phyloP scores from a whole-genome alignment of 2,888 invertebrate genomes.

The Hetaerina titia region DNA sequence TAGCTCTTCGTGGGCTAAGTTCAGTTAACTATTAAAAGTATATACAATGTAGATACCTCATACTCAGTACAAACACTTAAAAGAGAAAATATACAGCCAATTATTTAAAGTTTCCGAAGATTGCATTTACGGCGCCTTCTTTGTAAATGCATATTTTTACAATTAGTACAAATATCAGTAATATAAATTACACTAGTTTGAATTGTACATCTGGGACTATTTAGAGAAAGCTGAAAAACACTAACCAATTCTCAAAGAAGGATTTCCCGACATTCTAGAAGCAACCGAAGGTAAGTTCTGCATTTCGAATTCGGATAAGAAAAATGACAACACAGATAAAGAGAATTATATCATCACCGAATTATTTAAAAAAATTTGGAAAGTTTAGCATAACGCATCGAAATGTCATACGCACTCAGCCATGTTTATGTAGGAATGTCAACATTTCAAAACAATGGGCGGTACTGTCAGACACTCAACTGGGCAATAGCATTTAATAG shows the following conservation, averaged over 20 bases:
- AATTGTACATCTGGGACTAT: too few species aligned
- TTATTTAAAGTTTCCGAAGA: too few species aligned
- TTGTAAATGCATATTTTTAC: too few species aligned
- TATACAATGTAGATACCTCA: too few species aligned
- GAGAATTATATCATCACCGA: background rate
- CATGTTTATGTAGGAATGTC: background rate
- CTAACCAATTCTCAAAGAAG: background rate
- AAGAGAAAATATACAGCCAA: too few species aligned
- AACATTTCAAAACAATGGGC: background rate
- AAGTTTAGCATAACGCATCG: background rate
- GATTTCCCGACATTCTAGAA: background rate
- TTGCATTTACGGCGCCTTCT: too few species aligned
- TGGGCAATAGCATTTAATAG: too few species aligned
- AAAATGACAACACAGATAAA: background rate
- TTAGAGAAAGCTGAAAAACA: background rate
- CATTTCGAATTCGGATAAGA: background rate
- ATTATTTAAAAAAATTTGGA: background rate
- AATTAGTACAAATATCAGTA: too few species aligned
- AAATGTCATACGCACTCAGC: background rate
- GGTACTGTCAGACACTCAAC: background rate
- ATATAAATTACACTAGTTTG: too few species aligned
- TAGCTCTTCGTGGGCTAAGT: too few species aligned
- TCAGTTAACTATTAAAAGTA: too few species aligned
- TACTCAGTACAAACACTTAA: too few species aligned
- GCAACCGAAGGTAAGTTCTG: background rate